Evolutionary conservation across 2,797 vertebrate species (phyloP), one percentile per base, ranked within the genome.

Genomic region (Mycteria americana): DNA sequence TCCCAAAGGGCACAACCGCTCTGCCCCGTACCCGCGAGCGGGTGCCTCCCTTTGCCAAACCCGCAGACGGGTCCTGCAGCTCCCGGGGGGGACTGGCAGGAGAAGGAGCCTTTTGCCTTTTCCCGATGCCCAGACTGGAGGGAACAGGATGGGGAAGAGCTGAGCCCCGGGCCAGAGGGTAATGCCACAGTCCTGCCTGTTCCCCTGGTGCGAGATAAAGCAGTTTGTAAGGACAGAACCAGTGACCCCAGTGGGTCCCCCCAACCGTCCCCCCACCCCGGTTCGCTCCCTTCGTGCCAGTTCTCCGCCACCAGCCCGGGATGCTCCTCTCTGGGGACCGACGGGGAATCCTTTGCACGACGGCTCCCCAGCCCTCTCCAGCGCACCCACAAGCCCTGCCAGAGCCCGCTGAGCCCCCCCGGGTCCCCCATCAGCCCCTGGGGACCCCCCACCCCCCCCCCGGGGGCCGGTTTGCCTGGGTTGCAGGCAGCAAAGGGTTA

Each of bases 401-500:
- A 24, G 65, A 57, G 22, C 84, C 48, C 46, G 0, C 35, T 3
- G 23, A 9, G 27, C n/a, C 57, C 14, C 14, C 41, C 13, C 5
- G 16, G 51, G 3, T 7, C 23, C 45, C 39, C 35, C n/a, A 27
- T 18, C n/a, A 14, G 1, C 11, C 56, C 31, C 9, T 10, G 21
- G 59, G 16, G 19, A 25, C 14, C 16, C n/a, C 7, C 56, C 4
- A 30, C 28, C 37, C 6, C 63, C 24, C 28, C 37, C 6, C 63
- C 24, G 13, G 14, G 53, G 63, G n/a, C 23, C 18, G 64, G 51
- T 45, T 30, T 7, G 16, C 46, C 68, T 10, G 54, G 46, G 51
- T 5, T 7, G 45, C 80, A 30, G 96, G 17, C 92, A 93, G 33
- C 56, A 77, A 94, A 83, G 96, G 93, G 95, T 96, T 97, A 95